Evolutionary conservation across 35 echinoderm and acorn worm genomes (phyloP), one percentile per base, ranked within the genome.

Genomic region (Acanthaster planci): DNA sequence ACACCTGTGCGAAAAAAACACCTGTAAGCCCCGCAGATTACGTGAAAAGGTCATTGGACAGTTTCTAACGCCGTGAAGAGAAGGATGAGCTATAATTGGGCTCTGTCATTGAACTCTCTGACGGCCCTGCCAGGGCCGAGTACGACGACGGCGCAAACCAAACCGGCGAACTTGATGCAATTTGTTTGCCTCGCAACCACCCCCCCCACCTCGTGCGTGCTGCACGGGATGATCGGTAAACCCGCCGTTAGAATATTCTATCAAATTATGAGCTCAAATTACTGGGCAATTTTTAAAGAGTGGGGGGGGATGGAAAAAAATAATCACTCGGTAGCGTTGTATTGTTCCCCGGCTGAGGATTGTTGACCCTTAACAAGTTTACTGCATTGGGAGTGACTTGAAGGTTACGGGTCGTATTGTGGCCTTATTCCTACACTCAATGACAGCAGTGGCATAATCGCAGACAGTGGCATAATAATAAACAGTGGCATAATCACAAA

Each of bases 181-280:
- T 72, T 72, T 72, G 64, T 72, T 31, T 26, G 12, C 23, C 64
- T 26, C 34, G 64, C 14, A 21, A 31, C 26, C 23, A 26, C 23
- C 19, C 56, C 19, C 56, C 27, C 19, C 56, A 59, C 7, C 56
- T 27, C 10, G 34, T 72, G 26, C 42, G 42, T 47, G 42, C 42
- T 47, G 42, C 4, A 12, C 4, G 42, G 42, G 42, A 12, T 4
- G 42, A 47, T 47, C 12, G 4, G 26, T 72, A 72, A 72, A 72
- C 64, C 64, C 2, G 21, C 64, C 21, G 64, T 21, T 72, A 72
- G 34, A 72, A 72, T 72, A 26, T 72, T 72, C 64, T 72, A 72
- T 72, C 64, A 72, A 72, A 72, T 72, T 72, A 72, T 27, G 64
- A 27, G 64, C 64, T 72, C 64, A 72, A 26, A 72, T 72, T 72